Evolutionary conservation across 1,140 invertebrate species (phyloP).

Genomic region (Atta cephalotes): DNA sequence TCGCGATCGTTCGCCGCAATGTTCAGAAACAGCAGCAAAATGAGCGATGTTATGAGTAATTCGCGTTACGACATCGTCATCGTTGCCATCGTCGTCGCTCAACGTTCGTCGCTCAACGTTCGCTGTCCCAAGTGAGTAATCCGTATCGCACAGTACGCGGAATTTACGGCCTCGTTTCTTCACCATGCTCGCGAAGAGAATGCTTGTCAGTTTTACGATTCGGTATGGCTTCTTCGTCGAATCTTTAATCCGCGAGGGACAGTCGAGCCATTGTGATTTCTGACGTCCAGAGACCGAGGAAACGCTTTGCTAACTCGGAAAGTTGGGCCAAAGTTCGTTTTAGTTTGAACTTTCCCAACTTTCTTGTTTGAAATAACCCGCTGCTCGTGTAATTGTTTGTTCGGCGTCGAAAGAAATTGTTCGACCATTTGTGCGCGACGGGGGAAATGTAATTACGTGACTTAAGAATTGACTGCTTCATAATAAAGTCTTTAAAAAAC

Average conservation of each 20-base stretch:
- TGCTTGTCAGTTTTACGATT: slow-evolving; percentile 39
- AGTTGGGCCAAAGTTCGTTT: slow-evolving; percentile 37
- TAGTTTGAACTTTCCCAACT: slow-evolving; percentile 23
- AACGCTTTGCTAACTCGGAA: slow-evolving; percentile 31
- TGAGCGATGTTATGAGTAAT: slow-evolving; percentile 52
- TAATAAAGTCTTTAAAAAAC: background rate
- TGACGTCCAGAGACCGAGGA: background rate
- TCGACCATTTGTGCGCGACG: background rate
- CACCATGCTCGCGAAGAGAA: background rate
- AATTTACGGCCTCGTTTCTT: slow-evolving; percentile 45
- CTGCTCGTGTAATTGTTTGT: slow-evolving; percentile 40
- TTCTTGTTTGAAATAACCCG: slow-evolving; percentile 26
- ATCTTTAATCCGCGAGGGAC: slow-evolving; percentile 30
- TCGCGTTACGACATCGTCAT: slow-evolving; percentile 51
- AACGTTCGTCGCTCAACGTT: slow-evolving; percentile 7
- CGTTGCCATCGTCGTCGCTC: background rate
- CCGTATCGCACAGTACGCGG: slow-evolving; percentile 20
- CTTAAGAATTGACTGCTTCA: background rate
- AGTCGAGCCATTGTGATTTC: background rate
- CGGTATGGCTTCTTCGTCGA: background rate
- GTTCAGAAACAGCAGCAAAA: background rate
- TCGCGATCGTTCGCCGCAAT: slow-evolving; percentile 26
- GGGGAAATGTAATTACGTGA: background rate
- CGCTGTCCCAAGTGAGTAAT: slow-evolving; percentile 33
- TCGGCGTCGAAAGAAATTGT: slow-evolving; percentile 1